Conservation (phyloP, 2,888 invertebrate genomes). For the Dasysyrphus tricinctus region DNA sequence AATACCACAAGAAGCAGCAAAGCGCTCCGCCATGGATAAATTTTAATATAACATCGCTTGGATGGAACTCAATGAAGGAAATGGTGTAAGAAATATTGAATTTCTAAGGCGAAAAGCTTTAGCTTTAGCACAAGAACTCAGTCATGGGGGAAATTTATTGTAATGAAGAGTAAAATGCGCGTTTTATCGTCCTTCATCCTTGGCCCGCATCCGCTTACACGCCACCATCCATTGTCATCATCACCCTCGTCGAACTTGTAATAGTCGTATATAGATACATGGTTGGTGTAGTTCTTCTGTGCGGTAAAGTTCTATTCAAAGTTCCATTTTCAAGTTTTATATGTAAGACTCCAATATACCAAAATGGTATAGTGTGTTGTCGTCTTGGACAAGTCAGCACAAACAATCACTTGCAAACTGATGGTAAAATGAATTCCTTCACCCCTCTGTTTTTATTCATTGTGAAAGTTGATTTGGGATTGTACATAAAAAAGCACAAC, state of each 20-base stretch:
- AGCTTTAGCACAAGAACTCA: slow-evolving; percentile 47
- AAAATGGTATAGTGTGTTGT: slow-evolving; percentile 7
- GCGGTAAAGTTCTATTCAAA: slow-evolving; percentile 41
- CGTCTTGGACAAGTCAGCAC: slow-evolving; percentile 59
- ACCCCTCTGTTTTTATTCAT: background rate
- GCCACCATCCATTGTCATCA: slow-evolving; percentile 63
- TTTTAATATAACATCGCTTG: slow-evolving; percentile 77
- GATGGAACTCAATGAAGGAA: slow-evolving; percentile 78
- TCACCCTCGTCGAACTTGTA: slow-evolving; percentile 55
- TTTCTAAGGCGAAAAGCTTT: slow-evolving; percentile 74
- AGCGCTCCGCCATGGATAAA: slow-evolving; percentile 61
- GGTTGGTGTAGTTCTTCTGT: background rate
- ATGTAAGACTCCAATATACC: background rate
- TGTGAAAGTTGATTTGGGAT: slow-evolving; percentile 48
- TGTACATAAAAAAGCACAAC: slow-evolving; percentile 31
- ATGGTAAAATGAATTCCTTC: slow-evolving; percentile 43
- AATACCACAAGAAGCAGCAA: slow-evolving; percentile 60
- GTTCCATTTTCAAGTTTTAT: slow-evolving; percentile 26
- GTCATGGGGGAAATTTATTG: slow-evolving; percentile 74
- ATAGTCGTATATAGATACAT: background rate
- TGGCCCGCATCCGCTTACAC: slow-evolving; percentile 69
- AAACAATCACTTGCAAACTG: slow-evolving; percentile 57
- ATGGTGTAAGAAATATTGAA: slow-evolving; percentile 78
- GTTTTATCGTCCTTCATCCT: slow-evolving; percentile 72
- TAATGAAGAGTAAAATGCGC: slow-evolving; percentile 75